Conservation (phyloP, 2,888 invertebrate genomes). For the Leucophenga maculata region DNA sequence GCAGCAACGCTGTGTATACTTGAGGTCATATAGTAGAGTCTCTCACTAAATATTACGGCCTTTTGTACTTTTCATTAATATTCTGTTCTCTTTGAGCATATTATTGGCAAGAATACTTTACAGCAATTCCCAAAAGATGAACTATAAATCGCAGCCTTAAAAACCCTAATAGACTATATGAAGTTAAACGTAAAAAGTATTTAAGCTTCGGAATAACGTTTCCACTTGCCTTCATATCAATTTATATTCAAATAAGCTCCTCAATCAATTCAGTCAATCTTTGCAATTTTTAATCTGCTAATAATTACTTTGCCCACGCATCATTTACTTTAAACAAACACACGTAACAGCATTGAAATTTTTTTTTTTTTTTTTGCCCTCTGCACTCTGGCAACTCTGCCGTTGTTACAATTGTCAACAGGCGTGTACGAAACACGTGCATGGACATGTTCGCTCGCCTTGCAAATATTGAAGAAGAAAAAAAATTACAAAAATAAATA, state of each 20-base stretch:
- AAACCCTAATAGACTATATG: neutral
- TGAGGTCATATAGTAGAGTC: too few relatives aligned
- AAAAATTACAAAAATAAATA: neutral
- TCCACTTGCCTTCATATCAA: neutral
- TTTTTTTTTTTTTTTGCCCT: too few relatives aligned
- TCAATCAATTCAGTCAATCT: too few relatives aligned
- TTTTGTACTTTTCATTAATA: too few relatives aligned
- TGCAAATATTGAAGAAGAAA: neutral
- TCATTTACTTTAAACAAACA: constrained; percentile 6
- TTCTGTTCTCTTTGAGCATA: too few relatives aligned
- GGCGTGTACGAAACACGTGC: constrained; percentile 16
- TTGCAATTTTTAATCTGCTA: constrained; percentile 8
- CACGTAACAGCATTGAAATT: neutral
- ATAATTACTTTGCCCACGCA: constrained; percentile 8
- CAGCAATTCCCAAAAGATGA: too few relatives aligned
- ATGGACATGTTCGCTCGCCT: neutral
- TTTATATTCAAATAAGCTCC: too few relatives aligned
- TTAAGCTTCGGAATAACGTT: neutral
- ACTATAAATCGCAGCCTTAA: neutral
- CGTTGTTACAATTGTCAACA: constrained; percentile 21
- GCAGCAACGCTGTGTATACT: too few relatives aligned
- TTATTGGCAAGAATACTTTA: too few relatives aligned
- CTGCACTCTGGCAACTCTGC: too few relatives aligned
- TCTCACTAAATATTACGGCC: too few relatives aligned
- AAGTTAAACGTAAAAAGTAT: neutral